Evolutionary conservation across 2,113 vertebrate genomes (phyloP).

Genomic region (Corythornis cristatus): DNA sequence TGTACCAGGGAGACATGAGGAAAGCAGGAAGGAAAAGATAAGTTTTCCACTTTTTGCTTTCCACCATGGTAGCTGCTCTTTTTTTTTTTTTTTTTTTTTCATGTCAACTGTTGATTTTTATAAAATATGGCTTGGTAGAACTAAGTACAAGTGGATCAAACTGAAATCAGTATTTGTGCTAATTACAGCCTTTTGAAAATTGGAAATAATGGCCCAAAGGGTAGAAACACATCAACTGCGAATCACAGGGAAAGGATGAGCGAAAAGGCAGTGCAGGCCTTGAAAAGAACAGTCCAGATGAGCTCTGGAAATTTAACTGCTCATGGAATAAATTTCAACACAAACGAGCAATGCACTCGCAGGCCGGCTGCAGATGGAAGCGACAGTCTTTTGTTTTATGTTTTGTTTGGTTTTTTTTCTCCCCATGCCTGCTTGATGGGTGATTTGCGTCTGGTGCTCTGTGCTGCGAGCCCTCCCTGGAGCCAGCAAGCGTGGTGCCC

Average conservation of each 20-base stretch:
- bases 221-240: constrained; percentile 64
- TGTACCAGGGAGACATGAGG: background rate
- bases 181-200: constrained; percentile 53
- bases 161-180: constrained; percentile 40
- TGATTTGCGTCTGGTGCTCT: constrained; percentile 79
- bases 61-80: background rate
- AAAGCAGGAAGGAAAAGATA: background rate
- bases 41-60: background rate
- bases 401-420: constrained; percentile 58
- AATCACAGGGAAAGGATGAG: constrained; percentile 73
- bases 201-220: constrained; percentile 76
- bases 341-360: constrained; percentile 62
- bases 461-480: constrained; percentile 82
- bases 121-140: constrained; percentile 11
- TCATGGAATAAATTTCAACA: constrained; percentile 69
- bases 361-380: constrained; percentile 59
- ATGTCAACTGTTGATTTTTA: constrained; percentile 20
- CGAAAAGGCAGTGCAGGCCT: constrained; percentile 80
- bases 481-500: constrained; percentile 84
- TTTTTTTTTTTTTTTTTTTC: background rate
- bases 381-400: constrained; percentile 69
- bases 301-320: constrained; percentile 72
- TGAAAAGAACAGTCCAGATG: constrained; percentile 81
- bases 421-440: constrained; percentile 80
- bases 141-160: constrained; percentile 14